These are phyloP conservation scores for Marmota monax DNA, from an alignment of 2,113 vertebrate genomes.

Conservation along the genomic window DNA sequence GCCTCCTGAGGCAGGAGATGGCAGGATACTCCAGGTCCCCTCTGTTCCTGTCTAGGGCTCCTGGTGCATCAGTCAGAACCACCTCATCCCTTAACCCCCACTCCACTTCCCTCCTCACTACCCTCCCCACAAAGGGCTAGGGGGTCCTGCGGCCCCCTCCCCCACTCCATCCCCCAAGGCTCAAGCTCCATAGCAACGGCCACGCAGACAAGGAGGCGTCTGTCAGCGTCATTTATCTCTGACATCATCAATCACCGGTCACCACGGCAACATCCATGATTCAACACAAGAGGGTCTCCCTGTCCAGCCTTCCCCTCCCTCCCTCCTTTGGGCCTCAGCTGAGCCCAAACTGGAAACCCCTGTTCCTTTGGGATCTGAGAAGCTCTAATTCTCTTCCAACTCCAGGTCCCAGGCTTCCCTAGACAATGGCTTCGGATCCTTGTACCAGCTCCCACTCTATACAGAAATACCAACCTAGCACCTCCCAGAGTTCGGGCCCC, in stretches of 20 bases:
- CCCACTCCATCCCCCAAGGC: conserved; percentile 77
- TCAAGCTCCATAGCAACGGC: conserved; percentile 88
- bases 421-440: conserved; percentile 64
- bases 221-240: conserved; percentile 89
- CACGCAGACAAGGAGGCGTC: conserved; percentile 87
- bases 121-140: conserved; percentile 72
- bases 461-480: neutral
- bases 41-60: neutral
- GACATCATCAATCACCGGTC: conserved; percentile 90
- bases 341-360: conserved; percentile 69
- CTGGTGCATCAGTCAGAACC: neutral
- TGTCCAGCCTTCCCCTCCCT: conserved; percentile 63
- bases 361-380: conserved; percentile 34
- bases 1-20: neutral
- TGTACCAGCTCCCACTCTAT: neutral
- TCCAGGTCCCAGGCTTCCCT: neutral
- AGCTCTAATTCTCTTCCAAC: conserved; percentile 34
- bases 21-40: neutral
- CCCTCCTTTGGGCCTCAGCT: conserved; percentile 63
- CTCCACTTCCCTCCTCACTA: conserved; percentile 34
- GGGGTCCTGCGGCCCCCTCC: conserved; percentile 73
- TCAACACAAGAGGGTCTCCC: conserved; percentile 84
- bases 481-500: neutral
- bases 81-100: neutral
- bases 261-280: conserved; percentile 84